Conservation (phyloP, 1,140 invertebrate genomes). For the Pogonus chalceus region DNA sequence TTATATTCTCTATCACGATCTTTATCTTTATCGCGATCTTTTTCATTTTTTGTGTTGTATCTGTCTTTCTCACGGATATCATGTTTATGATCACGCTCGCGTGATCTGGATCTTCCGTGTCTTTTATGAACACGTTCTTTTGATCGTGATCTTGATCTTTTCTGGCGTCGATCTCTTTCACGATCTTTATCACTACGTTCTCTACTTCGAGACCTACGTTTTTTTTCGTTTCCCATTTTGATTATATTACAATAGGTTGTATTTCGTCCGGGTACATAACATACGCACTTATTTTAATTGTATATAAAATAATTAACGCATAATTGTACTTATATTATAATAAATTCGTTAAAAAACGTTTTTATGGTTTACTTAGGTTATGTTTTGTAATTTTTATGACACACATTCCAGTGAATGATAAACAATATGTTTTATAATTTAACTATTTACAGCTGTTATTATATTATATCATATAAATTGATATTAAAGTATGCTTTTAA, state of each 20-base stretch:
- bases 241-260: neutral
- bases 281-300: neutral
- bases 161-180: constrained; percentile 23
- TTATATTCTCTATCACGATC: constrained; percentile 32
- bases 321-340: neutral
- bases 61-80: constrained; percentile 31
- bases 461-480: too few species aligned
- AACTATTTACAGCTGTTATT: too few species aligned
- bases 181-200: constrained; percentile 37
- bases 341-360: neutral
- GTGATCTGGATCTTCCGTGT: constrained; percentile 30
- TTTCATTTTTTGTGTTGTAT: constrained; percentile 36
- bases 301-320: neutral
- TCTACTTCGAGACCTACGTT: constrained; percentile 40
- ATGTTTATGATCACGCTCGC: constrained; percentile 32
- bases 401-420: neutral
- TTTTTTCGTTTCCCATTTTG: constrained; percentile 41
- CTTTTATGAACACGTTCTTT: constrained; percentile 25
- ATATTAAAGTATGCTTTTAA: too few species aligned
- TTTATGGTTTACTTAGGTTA: neutral
- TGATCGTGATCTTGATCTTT: constrained; percentile 29
- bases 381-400: neutral
- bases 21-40: constrained; percentile 31
- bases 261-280: too few species aligned
- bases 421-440: neutral